phyloP scores from a whole-genome alignment of 2,888 invertebrate species.

The Melitaea athalia region DNA sequence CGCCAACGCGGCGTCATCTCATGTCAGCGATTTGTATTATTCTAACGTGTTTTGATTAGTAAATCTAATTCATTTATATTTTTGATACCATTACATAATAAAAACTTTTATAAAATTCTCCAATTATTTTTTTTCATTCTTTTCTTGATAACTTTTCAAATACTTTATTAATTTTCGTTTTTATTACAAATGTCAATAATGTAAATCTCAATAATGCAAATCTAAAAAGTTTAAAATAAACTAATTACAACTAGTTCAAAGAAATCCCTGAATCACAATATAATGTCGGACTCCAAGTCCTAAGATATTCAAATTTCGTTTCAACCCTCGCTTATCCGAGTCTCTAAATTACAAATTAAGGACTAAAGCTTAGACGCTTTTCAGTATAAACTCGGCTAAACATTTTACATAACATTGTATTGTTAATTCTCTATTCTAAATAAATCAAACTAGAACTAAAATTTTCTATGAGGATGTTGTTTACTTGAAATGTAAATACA shows the following conservation, averaged over 20 bases:
- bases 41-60: no score
- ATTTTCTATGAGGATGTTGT: neutral
- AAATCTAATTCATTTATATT: no score
- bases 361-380: conserved; percentile 16
- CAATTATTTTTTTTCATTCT: no score
- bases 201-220: no score
- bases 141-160: no score
- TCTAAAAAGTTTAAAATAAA: neutral
- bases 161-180: no score
- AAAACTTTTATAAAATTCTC: no score
- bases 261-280: neutral
- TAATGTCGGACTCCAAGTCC: neutral
- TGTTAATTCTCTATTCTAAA: neutral
- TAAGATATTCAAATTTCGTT: conserved; percentile 8
- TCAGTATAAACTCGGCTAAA: neutral
- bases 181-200: no score
- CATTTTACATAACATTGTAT: neutral
- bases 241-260: neutral
- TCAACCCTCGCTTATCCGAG: neutral
- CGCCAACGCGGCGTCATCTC: no score
- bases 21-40: no score
- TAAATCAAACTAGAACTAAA: neutral
- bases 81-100: no score
- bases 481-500: neutral
- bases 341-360: conserved; percentile 26